A percentile compares a stretch with the other conserved stretches of the same genome.
Conservation (phyloP, 2,888 invertebrate species). For the Gymnocheta viridis region DNA sequence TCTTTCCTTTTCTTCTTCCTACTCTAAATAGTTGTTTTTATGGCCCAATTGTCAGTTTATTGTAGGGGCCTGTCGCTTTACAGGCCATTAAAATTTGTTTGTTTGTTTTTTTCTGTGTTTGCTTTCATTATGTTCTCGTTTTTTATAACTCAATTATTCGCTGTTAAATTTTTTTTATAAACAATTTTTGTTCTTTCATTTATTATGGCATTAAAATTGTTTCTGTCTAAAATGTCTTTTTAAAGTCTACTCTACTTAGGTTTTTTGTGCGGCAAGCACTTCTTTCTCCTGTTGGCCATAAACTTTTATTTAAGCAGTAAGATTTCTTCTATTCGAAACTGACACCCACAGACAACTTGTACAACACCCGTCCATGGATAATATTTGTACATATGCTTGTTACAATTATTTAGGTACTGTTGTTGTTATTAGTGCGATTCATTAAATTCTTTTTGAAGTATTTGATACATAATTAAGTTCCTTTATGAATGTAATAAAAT, state of each 20-base stretch:
- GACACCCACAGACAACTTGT: conserved; percentile 48
- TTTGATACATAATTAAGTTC: neutral
- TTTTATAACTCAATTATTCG: conserved; percentile 70
- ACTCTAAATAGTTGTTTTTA: conserved; percentile 51
- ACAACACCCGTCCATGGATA: conserved; percentile 24
- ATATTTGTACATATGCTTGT: neutral
- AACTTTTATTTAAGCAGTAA: conserved; percentile 21
- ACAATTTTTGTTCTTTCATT: conserved; percentile 43
- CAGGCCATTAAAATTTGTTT: conserved; percentile 63
- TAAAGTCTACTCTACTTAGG: conserved; percentile 39
- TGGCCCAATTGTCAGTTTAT: conserved; percentile 62
- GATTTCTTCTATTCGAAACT: neutral
- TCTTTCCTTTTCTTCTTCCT: no score
- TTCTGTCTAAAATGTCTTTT: conserved; percentile 59
- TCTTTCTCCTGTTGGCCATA: conserved; percentile 44
- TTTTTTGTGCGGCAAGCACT: conserved; percentile 24
- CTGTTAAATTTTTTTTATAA: conserved; percentile 53
- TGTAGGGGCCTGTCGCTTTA: conserved; percentile 65
- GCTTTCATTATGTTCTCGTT: neutral
- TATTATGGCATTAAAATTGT: conserved; percentile 56
- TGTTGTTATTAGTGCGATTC: neutral
- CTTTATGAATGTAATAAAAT: neutral
- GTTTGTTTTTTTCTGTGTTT: neutral
- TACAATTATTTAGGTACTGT: neutral
- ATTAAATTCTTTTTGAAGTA: neutral